Conservation (phyloP, 2,113 vertebrate genomes). For the Tympanuchus pallidicinctus region DNA sequence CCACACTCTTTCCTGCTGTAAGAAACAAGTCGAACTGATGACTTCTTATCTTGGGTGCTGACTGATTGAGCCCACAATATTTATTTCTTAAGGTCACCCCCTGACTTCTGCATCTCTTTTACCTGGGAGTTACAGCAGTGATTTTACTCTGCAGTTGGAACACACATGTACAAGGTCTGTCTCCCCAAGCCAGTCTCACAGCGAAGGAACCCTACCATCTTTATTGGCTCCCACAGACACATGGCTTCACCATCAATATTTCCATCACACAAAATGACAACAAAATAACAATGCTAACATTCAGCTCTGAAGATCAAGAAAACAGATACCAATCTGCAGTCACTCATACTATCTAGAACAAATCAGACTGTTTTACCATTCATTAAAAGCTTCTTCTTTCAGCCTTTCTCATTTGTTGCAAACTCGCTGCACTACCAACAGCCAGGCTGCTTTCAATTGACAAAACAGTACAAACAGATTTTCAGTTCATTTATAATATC, state of each 20-base stretch:
- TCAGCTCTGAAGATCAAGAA: not conserved
- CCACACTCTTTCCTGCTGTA: not conserved
- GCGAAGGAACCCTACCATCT: not conserved
- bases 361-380: not conserved
- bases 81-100: not conserved
- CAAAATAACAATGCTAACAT: not conserved
- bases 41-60: accelerated
- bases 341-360: not conserved
- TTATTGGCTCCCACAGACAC: not conserved
- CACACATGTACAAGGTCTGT: accelerated
- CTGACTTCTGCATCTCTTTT: not conserved
- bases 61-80: not conserved
- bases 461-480: accelerated
- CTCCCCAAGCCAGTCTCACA: not conserved
- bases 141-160: not conserved
- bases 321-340: not conserved
- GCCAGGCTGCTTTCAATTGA: not conserved
- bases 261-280: not conserved
- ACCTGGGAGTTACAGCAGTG: not conserved
- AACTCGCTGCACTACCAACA: not conserved
- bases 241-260: not conserved
- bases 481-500: not conserved
- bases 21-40: not conserved
- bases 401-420: not conserved
- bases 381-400: not conserved